Percentiles rank a stretch among this genome's conserved stretches.
These are phyloP conservation scores for Homarus gammarus DNA, from an alignment of 2,888 invertebrate genomes.

Conservation along the genomic window DNA sequence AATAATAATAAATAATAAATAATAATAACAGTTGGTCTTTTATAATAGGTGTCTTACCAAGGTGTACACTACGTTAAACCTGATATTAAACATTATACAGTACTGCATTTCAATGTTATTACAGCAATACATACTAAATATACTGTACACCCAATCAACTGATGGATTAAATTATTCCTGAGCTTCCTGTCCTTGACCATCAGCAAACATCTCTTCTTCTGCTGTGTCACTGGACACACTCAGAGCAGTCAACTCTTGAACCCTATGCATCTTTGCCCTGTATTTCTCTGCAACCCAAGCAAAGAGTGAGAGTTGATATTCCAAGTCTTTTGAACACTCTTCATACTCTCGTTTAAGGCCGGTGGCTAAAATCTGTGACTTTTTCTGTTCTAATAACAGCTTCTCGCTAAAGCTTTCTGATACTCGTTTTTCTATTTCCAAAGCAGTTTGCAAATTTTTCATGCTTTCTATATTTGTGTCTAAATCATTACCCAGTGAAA, in stretches of 20 bases:
- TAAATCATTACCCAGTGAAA: background rate
- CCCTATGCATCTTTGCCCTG: background rate
- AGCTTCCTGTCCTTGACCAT: background rate
- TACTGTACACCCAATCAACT: too few relatives aligned
- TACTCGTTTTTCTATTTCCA: background rate
- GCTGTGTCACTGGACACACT: background rate
- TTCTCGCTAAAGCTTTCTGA: background rate
- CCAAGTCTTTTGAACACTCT: slow-evolving; percentile 23
- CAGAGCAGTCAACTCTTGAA: background rate
- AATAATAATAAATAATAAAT: too few relatives aligned
- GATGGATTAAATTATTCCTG: too few relatives aligned
- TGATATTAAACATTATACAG: too few relatives aligned
- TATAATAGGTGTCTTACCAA: too few relatives aligned
- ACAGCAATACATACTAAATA: too few relatives aligned
- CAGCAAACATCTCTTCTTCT: background rate
- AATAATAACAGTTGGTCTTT: too few relatives aligned
- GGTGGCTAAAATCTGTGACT: background rate
- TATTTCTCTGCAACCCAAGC: slow-evolving; percentile 21
- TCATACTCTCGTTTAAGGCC: background rate
- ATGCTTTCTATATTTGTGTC: background rate
- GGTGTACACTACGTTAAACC: too few relatives aligned
- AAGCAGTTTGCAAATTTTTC: background rate
- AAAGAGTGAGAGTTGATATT: slow-evolving; percentile 15
- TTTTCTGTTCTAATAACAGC: background rate
- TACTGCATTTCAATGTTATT: too few relatives aligned